Evolutionary conservation across 1,140 invertebrate genomes (phyloP).

Genomic region (Maniola jurtina): DNA sequence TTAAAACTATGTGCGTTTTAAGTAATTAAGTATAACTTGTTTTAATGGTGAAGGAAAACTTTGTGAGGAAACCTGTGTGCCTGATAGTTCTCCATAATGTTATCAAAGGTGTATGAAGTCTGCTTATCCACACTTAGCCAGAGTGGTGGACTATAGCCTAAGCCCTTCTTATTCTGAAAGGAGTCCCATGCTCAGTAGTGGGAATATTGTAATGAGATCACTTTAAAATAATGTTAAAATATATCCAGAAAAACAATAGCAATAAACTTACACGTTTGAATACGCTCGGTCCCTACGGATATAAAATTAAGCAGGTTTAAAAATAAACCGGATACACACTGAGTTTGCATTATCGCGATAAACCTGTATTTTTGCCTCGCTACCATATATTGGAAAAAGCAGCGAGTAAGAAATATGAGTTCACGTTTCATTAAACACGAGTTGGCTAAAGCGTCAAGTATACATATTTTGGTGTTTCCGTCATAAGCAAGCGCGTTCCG

Average conservation of each 20-base stretch:
- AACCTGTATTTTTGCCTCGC: constrained; percentile 13
- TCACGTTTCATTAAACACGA: constrained; percentile 21
- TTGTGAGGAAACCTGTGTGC: too few species aligned
- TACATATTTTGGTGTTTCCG: constrained; percentile 11
- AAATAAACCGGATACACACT: constrained; percentile 12
- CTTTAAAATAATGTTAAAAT: too few species aligned
- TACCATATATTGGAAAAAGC: constrained; percentile 21
- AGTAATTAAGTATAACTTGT: too few species aligned
- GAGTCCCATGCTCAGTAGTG: too few species aligned
- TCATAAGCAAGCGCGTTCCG: constrained; percentile 12
- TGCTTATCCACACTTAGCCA: too few species aligned
- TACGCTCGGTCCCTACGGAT: not conserved
- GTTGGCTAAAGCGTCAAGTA: constrained; percentile 17
- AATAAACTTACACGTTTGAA: not conserved
- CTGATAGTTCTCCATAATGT: too few species aligned
- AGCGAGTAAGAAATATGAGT: constrained; percentile 19
- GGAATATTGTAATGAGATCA: too few species aligned
- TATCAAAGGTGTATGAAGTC: too few species aligned
- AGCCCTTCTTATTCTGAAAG: too few species aligned
- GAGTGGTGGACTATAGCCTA: too few species aligned
- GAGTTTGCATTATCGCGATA: constrained; percentile 7
- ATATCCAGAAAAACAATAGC: not conserved
- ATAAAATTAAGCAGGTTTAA: constrained; percentile 7
- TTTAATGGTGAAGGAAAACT: too few species aligned
- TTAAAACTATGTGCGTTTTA: too few species aligned